Percentiles rank a stretch among this genome's conserved stretches.
Evolutionary conservation across 2,797 vertebrate genomes (phyloP).

Genomic region (Bufotes viridis): DNA sequence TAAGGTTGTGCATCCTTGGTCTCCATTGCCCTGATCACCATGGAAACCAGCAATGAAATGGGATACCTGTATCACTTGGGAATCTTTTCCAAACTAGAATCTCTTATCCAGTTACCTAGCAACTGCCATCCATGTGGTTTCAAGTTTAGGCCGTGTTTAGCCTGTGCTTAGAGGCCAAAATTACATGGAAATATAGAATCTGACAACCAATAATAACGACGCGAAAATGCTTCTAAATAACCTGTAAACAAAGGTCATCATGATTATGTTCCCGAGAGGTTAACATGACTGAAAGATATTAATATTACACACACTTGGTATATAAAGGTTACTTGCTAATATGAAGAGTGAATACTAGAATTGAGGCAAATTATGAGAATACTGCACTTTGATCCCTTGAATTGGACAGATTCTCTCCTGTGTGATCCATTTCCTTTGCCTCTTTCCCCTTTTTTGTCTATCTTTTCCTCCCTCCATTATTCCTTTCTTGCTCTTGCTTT

Average conservation of each 20-base stretch:
- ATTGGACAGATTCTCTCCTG: too few relatives aligned
- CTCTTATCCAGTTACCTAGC: conserved; percentile 60
- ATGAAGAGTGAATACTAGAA: not conserved
- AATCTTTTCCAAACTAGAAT: conserved; percentile 59
- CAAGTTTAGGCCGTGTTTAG: conserved; percentile 44
- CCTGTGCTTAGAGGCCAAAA: conserved; percentile 36
- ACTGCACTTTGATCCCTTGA: too few relatives aligned
- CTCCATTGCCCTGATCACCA: conserved; percentile 48
- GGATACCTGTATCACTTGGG: conserved; percentile 62
- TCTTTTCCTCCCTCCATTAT: too few relatives aligned
- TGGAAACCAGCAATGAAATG: conserved; percentile 54
- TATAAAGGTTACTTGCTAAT: not conserved
- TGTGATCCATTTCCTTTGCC: too few relatives aligned
- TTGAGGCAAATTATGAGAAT: too few relatives aligned
- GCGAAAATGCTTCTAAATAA: conserved; percentile 17
- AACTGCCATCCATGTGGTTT: conserved; percentile 55
- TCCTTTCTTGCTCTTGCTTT: too few relatives aligned
- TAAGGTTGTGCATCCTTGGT: conserved; percentile 45
- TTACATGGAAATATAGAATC: conserved; percentile 14
- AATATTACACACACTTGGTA: conserved; percentile 1
- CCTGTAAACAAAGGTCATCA: not conserved
- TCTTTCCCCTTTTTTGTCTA: too few relatives aligned
- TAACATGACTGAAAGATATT: not conserved
- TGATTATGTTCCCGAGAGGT: not conserved
- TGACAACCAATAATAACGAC: conserved; percentile 21